These are phyloP conservation scores for Tenualosa thibaudeaui DNA, from an alignment of 2,797 vertebrate species.

Conservation along the genomic window DNA sequence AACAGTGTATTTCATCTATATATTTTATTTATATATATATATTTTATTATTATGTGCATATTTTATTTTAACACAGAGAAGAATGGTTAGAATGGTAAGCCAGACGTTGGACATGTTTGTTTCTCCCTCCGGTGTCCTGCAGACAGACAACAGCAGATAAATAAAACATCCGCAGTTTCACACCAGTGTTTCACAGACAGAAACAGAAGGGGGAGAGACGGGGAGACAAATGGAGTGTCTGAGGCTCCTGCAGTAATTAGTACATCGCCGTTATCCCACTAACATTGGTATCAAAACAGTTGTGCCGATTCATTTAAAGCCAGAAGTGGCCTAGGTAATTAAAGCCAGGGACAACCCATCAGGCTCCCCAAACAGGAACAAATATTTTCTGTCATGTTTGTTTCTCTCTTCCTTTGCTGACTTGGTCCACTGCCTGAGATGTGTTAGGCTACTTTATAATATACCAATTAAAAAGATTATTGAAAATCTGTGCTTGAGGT, in stretches of 20 bases:
- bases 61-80: background rate
- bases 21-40: too few relatives aligned
- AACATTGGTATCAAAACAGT: background rate
- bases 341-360: background rate
- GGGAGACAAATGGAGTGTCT: background rate
- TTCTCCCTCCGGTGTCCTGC: background rate
- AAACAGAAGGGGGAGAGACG: background rate
- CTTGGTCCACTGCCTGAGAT: constrained; percentile 30
- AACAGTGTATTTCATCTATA: background rate
- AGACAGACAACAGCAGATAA: background rate
- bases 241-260: background rate
- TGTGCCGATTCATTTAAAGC: background rate
- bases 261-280: background rate
- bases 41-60: too few relatives aligned
- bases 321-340: background rate
- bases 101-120: background rate
- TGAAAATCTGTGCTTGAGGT: constrained; percentile 44
- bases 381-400: background rate
- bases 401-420: constrained; percentile 20
- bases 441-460: constrained; percentile 44
- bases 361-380: background rate
- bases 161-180: constrained; percentile 7
- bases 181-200: background rate
- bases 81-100: background rate
- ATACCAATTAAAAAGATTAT: constrained; percentile 55